Conservation (phyloP, 2,888 invertebrate genomes). For the Lepidochrysops patricia region DNA sequence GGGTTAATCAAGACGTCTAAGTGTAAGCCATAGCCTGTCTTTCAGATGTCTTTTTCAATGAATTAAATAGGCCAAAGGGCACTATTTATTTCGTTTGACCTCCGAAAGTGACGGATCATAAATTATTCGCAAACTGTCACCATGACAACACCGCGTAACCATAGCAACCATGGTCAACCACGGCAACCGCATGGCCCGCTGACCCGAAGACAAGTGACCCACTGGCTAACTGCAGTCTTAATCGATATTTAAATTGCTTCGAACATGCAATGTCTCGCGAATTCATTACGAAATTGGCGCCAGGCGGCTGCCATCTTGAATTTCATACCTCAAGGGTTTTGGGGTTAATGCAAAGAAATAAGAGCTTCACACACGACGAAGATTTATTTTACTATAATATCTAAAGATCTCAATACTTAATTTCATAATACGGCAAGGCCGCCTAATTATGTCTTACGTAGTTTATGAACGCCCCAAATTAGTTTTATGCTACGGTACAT, state of each 20-base stretch:
- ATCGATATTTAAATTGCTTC: slow-evolving; percentile 1
- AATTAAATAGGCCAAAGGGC: too few relatives aligned
- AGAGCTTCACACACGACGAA: not conserved
- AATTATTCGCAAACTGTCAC: not conserved
- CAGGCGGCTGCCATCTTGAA: not conserved
- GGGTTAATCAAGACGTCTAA: too few relatives aligned
- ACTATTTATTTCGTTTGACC: not conserved
- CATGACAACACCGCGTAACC: too few relatives aligned
- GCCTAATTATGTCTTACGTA: too few relatives aligned
- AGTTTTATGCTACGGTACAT: too few relatives aligned
- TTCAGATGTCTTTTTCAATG: too few relatives aligned
- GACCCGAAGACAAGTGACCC: not conserved
- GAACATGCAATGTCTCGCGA: not conserved
- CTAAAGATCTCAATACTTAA: too few relatives aligned
- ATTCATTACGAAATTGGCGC: slow-evolving; percentile 5
- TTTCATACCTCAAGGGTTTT: not conserved
- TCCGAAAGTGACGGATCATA: not conserved
- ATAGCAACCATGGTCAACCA: not conserved
- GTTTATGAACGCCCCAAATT: too few relatives aligned
- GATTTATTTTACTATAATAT: too few relatives aligned
- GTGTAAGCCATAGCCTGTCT: too few relatives aligned
- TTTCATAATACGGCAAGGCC: too few relatives aligned
- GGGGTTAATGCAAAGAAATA: not conserved
- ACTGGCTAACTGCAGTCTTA: not conserved
- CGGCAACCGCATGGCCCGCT: not conserved